Evolutionary conservation across 2,113 vertebrate species (phyloP).

Genomic region (Chroicocephalus ridibundus): DNA sequence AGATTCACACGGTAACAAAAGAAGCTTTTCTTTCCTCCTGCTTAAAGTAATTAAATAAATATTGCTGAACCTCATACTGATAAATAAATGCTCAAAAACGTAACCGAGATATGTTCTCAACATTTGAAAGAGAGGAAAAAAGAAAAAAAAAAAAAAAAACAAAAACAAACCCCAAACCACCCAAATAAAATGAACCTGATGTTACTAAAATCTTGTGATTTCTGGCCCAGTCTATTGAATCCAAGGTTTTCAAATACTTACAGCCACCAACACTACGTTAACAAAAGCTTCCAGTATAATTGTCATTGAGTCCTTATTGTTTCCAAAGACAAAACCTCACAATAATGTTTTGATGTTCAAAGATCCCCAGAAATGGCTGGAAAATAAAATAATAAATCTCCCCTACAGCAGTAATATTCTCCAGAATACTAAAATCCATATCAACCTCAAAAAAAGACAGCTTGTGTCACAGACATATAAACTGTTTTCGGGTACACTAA

Average conservation of each 20-base stretch:
- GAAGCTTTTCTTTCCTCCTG: neutral
- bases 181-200: neutral
- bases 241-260: neutral
- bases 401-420: neutral
- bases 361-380: neutral
- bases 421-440: neutral
- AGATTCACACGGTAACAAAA: neutral
- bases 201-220: neutral
- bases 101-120: rapidly evolving
- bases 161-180: neutral
- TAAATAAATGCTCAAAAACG: neutral
- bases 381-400: neutral
- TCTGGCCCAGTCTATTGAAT: neutral
- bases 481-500: neutral
- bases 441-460: neutral
- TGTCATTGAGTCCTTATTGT: neutral
- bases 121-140: neutral
- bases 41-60: neutral
- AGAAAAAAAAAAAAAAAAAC: neutral
- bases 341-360: neutral
- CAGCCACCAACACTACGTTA: neutral
- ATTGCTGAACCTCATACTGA: neutral
- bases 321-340: neutral
- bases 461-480: neutral
- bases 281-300: neutral